Percentiles rank a stretch among this genome's conserved stretches.
phyloP scores from a whole-genome alignment of 2,113 vertebrate genomes.

The Fulmarus glacialis region DNA sequence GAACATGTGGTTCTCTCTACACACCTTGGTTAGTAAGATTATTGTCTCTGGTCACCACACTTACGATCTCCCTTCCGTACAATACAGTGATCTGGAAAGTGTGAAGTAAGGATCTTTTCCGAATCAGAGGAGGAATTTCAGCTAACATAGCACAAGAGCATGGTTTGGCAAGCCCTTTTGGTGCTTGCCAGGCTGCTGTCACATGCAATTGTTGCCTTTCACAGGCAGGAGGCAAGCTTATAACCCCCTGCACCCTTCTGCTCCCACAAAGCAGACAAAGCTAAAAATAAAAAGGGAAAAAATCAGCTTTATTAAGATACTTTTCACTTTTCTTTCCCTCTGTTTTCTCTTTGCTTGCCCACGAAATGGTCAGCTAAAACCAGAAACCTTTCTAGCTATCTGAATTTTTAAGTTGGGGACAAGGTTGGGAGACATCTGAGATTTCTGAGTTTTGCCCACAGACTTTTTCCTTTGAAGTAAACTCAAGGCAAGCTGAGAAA shows the following conservation, averaged over 20 bases:
- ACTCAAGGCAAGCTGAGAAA: background rate
- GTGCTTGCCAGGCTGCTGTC: background rate
- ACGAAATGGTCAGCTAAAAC: background rate
- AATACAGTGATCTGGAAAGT: background rate
- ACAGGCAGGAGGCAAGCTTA: background rate
- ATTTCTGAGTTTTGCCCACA: background rate
- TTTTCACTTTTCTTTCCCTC: background rate
- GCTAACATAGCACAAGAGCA: background rate
- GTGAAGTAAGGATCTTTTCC: background rate
- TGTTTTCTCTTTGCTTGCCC: background rate
- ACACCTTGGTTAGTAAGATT: background rate
- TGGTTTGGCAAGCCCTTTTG: background rate
- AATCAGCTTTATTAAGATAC: background rate
- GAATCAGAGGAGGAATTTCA: background rate
- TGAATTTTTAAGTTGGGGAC: background rate
- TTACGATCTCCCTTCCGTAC: background rate
- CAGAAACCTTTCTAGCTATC: background rate
- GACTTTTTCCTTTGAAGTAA: background rate
- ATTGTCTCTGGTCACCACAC: background rate
- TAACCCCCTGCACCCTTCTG: background rate
- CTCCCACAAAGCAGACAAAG: background rate
- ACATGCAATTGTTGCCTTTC: background rate
- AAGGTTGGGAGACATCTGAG: background rate
- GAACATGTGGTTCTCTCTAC: background rate
- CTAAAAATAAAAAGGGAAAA: background rate